A percentile compares a stretch with the other conserved stretches of the same genome.
Conservation (phyloP, 2,113 vertebrate genomes). For the Entelurus aequoreus region DNA sequence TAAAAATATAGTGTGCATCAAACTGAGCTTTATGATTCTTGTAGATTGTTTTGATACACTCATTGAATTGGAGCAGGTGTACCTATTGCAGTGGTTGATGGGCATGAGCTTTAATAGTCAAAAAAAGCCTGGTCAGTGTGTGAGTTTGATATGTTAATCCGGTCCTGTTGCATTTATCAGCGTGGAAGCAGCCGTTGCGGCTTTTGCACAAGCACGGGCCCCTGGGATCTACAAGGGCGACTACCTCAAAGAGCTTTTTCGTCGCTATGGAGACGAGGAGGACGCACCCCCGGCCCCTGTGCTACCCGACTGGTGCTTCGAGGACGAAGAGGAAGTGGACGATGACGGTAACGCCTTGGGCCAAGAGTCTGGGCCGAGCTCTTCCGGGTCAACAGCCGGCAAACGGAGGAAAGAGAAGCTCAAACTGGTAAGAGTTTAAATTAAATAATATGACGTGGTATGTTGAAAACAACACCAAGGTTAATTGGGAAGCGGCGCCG, state of each 20-base stretch:
- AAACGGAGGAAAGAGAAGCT: conserved; percentile 92
- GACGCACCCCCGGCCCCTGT: conserved; percentile 84
- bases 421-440: conserved; percentile 80
- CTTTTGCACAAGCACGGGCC: conserved; percentile 85
- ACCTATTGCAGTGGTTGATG: too few species aligned
- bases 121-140: not conserved
- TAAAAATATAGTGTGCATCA: too few species aligned
- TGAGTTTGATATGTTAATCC: not conserved
- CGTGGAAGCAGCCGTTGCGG: conserved; percentile 90
- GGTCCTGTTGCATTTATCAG: conserved; percentile 63
- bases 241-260: conserved; percentile 96
- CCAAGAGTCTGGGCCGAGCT: conserved; percentile 87
- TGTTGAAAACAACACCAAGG: too few species aligned
- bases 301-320: conserved; percentile 95
- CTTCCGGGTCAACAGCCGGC: conserved; percentile 79
- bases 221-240: conserved; percentile 98
- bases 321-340: conserved; percentile 80
- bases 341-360: conserved; percentile 78
- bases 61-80: too few species aligned
- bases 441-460: too few species aligned
- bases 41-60: too few species aligned
- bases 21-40: too few species aligned
- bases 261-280: conserved; percentile 89
- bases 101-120: too few species aligned
- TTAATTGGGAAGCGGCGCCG: too few species aligned